Evolutionary conservation across 1,140 invertebrate species (phyloP), one percentile per base, ranked within the genome.

Genomic region (Drosophila pruinosa): DNA sequence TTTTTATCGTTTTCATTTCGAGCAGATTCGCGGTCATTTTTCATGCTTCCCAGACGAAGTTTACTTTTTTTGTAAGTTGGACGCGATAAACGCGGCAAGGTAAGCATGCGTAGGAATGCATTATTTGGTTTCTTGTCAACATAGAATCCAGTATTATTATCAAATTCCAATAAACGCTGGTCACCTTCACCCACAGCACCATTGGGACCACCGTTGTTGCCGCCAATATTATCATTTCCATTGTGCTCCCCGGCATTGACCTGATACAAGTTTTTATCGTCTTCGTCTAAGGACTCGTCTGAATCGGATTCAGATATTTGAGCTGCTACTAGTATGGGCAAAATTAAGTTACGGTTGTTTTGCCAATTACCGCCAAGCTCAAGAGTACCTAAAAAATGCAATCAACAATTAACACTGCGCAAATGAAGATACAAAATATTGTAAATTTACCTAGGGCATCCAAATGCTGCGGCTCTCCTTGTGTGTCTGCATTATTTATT

Each of bases 81-180:
- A 41, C 92, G 92, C 0, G 88, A 83, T 0, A 71, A 31, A 7
- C 41, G 56, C 0, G 65, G 39, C 28, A 85, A 10, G 0, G 24
- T 71, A 1, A 6, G 22, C 8, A 63, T 14, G 56, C 90, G 89
- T n/a, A 85, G 70, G n/a, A 91, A 89, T 4, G 92, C 91, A 14
- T 91, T 93, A 28, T 92, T 89, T 1, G 94, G 61, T 4, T 71
- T 81, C 70, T 91, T 93, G 57, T 94, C 94, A 58, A 94, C 92
- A 73, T 91, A 92, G 83, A 92, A 94, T 31, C 92, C 71, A 63
- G 92, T 91, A 17, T 90, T 47, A n/a, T 91, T 90, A 17, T 91
- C 77, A 53, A 90, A 85, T 21, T 91, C 82, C 7, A 91, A 72
- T 0, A 2, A 2, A 0, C 14, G 52, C 10, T 28, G 10, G 3